Base-by-base conservation (phyloP, 2,888 invertebrate species). In the Petrolisthes manimaculis region DNA sequence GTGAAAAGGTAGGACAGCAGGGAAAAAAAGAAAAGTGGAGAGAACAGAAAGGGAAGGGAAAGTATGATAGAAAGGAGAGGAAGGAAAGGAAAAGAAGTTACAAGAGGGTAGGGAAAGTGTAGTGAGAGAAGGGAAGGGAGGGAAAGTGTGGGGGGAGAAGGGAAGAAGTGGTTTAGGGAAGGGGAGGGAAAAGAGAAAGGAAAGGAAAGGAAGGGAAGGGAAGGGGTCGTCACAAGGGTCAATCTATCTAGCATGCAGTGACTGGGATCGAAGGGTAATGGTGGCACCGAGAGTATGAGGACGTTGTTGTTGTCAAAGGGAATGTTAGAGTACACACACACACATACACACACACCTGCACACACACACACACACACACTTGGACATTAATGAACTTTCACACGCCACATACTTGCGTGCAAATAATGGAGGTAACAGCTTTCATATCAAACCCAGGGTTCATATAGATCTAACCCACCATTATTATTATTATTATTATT, bases 291-390 rank as follows among this genome's bases (percentile, higher is more conserved):
- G 37, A 37, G 37, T 0, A 37, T 2, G 1, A 37, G 37, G 37
- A 37, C 37, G 37, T 37, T 37, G 37, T 37, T 37, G 37, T 37
- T 37, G 37, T 37, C 37, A 37, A 37, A 37, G 37, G 37, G 37
- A 37, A 37, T 37, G 37, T 37, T 37, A 37, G 37, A 37, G 37
- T 37, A 37, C 37, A 37, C 37, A 37, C 37, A 37, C 37, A 37
- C 37, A 37, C 37, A 37, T 2, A 37, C 37, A 37, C 37, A 37
- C 37, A 37, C 2, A 2, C 24, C 77, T 18, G 14, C 37, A 75
- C 53, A 78, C 53, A 4, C 78, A 53, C 78, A 77, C 78, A 53
- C 78, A 79, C 78, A 54, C 54, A 3, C 78, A 79, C 14, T 4
- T 18, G 61, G 18, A 14, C 18, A 61, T 61, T 61, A 61, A 14